Evolutionary conservation across 2,888 invertebrate species (phyloP).

Genomic region (Drosophila pegasa): DNA sequence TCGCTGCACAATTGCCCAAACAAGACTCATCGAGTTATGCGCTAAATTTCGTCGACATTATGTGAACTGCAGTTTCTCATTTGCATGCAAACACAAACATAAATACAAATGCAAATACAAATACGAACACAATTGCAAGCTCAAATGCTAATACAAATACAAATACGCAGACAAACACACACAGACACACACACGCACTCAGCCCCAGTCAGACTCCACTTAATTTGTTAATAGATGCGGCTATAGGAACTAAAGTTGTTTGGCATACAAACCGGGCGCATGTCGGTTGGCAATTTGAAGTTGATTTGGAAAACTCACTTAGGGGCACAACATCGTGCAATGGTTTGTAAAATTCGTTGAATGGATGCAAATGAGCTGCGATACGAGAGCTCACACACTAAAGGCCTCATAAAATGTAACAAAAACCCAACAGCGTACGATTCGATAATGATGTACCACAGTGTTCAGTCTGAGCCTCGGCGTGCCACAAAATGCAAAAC

Average conservation of each 20-base stretch:
- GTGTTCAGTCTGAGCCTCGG: background rate
- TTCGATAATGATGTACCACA: conserved; percentile 11
- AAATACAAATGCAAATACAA: conserved; percentile 17
- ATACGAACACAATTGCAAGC: conserved; percentile 1
- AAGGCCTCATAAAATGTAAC: conserved; percentile 13
- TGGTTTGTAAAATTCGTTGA: conserved; percentile 41
- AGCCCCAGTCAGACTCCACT: conserved; percentile 35
- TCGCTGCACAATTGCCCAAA: conserved; percentile 30
- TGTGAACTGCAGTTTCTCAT: conserved; percentile 33
- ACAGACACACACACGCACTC: background rate
- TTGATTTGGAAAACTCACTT: conserved; percentile 48
- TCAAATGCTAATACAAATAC: conserved; percentile 13
- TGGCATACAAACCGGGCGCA: conserved; percentile 33
- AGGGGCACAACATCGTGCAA: conserved; percentile 26
- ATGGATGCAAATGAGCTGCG: conserved; percentile 42
- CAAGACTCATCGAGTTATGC: conserved; percentile 46
- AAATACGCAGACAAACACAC: conserved; percentile 8
- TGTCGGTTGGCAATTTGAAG: conserved; percentile 46
- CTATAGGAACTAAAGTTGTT: conserved; percentile 42
- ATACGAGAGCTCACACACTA: conserved; percentile 7
- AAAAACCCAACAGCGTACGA: conserved; percentile 4
- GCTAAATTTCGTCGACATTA: conserved; percentile 45
- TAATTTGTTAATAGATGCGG: conserved; percentile 60
- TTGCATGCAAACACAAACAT: conserved; percentile 34
- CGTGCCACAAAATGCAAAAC: conserved; percentile 8